These are phyloP conservation scores for Sciurus vulgaris DNA, from an alignment of 2,797 vertebrate species.

Conservation along the genomic window DNA sequence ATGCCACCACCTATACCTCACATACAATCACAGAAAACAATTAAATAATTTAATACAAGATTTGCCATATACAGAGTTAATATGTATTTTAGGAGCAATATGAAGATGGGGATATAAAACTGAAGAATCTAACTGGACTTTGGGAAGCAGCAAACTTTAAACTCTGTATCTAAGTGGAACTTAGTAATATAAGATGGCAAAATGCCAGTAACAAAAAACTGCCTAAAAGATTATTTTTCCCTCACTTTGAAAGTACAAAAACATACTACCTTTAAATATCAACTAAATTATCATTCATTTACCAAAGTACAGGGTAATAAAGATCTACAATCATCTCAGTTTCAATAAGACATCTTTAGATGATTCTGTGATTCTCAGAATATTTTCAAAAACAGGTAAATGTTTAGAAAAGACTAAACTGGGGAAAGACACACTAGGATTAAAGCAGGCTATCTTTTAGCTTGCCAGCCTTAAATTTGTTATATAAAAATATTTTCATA, in stretches of 20 bases:
- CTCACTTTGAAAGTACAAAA: conserved; percentile 76
- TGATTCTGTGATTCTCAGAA: conserved; percentile 64
- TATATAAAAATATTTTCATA: conserved; percentile 84
- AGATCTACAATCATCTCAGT: conserved; percentile 27
- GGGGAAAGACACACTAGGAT: conserved; percentile 56
- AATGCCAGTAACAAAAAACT: conserved; percentile 24
- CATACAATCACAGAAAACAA: not conserved
- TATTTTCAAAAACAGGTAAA: conserved; percentile 56
- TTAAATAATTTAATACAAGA: conserved; percentile 64
- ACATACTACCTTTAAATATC: conserved; percentile 63
- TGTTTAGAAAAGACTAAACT: conserved; percentile 72
- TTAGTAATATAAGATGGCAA: conserved; percentile 66
- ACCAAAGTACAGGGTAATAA: conserved; percentile 56
- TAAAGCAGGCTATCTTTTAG: conserved; percentile 66
- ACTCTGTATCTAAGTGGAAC: conserved; percentile 67
- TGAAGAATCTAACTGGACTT: conserved; percentile 62
- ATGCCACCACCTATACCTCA: not conserved
- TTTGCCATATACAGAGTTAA: conserved; percentile 67
- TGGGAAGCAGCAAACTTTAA: conserved; percentile 70
- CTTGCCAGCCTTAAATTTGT: conserved; percentile 66
- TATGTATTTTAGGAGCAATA: not conserved
- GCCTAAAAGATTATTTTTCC: conserved; percentile 39
- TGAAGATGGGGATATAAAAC: conserved; percentile 57
- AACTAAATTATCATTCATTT: conserved; percentile 56
- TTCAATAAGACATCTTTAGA: conserved; percentile 44